Base-by-base conservation (phyloP, 2,797 vertebrate genomes). In the Acestrorhynchus altus region DNA sequence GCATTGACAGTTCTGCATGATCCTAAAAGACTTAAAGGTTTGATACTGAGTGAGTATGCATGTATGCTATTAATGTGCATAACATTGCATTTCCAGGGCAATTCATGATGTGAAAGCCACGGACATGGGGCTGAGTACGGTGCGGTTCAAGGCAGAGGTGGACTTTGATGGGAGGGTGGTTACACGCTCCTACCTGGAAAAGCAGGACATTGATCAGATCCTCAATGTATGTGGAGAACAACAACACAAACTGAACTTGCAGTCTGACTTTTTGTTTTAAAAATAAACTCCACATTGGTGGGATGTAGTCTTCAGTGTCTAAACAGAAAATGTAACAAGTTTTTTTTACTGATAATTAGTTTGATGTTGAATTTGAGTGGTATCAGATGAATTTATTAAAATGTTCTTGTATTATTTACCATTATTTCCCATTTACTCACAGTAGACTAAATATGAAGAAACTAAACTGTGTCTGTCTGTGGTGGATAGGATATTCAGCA, bases 51-150 rank as follows among this genome's bases (percentile, higher is more conserved):
- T n/a, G n/a, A 35, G 31, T 35, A 35, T 35, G 11, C 15, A 10
- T 59, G 4, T 44, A n/a, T 59, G 18, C 73, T 7, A 1, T n/a
- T n/a, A n/a, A 77, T 47, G 70, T 57, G 4, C 73, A n/a, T n/a
- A n/a, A n/a, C n/a, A 31, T 66, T 70, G 46, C 79, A 18, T 79
- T 51, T 90, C 52, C 93, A 99, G 98, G 89, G 98, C 97, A 56
- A 98, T 99, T 90, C 98, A 99, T 69, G 98, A 99, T 69, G 98
- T 99, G 84, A 99, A 99, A 92, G 96, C 98, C 83, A 99, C 98
- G 31, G 98, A 99, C 88, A 87, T 99, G 88, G 97, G 98, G 54
- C 93, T 99, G 90, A 96, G 95, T 88, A 97, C 98, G 94, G 97
- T 99, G 76, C 96, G 98, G 83, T 99, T 99, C 90, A 99, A 99